Percentiles rank a stretch among this genome's conserved stretches.
phyloP scores from a whole-genome alignment of 1,140 invertebrate genomes.

The Proales similis region DNA sequence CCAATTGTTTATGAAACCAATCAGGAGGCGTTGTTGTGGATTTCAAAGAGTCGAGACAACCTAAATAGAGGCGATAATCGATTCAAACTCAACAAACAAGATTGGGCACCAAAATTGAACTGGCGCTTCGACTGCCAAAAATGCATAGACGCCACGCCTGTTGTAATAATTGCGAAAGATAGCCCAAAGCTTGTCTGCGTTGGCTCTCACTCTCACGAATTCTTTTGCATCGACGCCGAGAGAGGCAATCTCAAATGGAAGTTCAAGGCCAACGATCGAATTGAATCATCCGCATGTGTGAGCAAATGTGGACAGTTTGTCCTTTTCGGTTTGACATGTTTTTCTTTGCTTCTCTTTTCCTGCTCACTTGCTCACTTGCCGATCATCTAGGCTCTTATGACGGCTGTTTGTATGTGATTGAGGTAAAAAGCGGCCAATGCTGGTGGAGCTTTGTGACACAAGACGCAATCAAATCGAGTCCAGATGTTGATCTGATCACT shows the following conservation, averaged over 20 bases:
- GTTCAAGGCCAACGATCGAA: constrained; percentile 54
- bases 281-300: constrained; percentile 58
- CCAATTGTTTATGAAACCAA: neutral
- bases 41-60: neutral
- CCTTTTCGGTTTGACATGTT: constrained; percentile 44
- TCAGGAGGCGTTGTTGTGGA: neutral
- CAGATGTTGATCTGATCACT: constrained; percentile 49
- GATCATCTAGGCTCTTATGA: constrained; percentile 60
- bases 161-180: constrained; percentile 56
- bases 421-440: constrained; percentile 56
- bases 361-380: neutral
- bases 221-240: constrained; percentile 56
- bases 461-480: constrained; percentile 63
- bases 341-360: constrained; percentile 1
- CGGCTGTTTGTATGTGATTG: constrained; percentile 60
- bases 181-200: constrained; percentile 6
- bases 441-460: constrained; percentile 60
- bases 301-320: constrained; percentile 49
- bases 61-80: neutral
- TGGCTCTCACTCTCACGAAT: constrained; percentile 61
- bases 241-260: constrained; percentile 49
- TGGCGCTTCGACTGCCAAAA: constrained; percentile 61
- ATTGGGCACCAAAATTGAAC: neutral
- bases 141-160: constrained; percentile 64
- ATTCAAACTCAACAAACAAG: neutral